Evolutionary conservation across 2,797 vertebrate genomes (phyloP), one percentile per base, ranked within the genome.

Genomic region (Pangasius sanitwongsei): DNA sequence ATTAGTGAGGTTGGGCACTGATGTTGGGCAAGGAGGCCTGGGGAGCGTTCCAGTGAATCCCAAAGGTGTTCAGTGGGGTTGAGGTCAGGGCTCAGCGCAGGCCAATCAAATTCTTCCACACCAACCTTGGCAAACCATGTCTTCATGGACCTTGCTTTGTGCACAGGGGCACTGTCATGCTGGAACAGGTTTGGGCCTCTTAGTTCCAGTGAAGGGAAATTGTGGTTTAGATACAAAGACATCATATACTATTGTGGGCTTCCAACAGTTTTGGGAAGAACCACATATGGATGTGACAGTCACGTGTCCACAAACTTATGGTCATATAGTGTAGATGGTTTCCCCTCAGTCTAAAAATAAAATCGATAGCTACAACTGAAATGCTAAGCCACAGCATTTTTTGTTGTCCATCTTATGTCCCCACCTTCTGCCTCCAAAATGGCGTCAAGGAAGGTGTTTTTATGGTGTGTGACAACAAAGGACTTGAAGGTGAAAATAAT

Each of bases 401-500:
- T 31, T 34, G 8, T 25, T 82, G 34, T 61, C 1, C 23, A 37
- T 37, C 80, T 44, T 28, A 25, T 67, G 41, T n/a, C 59, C 15
- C 28, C 6, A 65, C 23, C 57, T 44, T 63, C 81, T 83, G 59
- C 23, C 59, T 65, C 37, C 25, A 83, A 69, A 84, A 67, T 50
- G 83, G 61, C 25, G 3, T 83, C 41, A 53, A 65, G 16, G 44
- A 23, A 53, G 28, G 28, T 31, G 9, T 53, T 69, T 34, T 53
- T 50, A 18, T 28, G 59, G 59, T 16, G 75, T 16, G 13, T 2
- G 28, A 84, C 65, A 69, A 53, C 13, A 85, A 85, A 70, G 18
- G 8, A 37, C 57, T 37, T 70, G 65, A 85, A 85, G 83, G 63
- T 55, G 44, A 85, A 69, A 53, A 70, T 83, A 25, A 44, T 31